Evolutionary conservation across 2,888 invertebrate species (phyloP), one percentile per base, ranked within the genome.

Genomic region (Caenorhabditis becei): DNA sequence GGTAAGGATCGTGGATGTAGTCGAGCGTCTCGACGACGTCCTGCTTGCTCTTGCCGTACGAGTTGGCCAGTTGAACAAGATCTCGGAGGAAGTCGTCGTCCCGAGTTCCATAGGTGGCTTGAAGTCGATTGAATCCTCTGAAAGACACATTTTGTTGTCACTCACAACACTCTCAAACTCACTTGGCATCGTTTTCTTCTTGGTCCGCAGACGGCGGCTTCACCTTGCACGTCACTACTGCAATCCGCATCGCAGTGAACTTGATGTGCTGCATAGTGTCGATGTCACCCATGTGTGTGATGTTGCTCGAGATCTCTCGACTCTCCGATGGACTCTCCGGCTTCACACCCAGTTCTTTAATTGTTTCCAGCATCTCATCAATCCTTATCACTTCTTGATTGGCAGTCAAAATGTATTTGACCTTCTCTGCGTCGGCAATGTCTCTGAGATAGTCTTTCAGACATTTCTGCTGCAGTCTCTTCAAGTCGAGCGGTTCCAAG

Each of bases 231-330:
- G 90, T 90, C 18, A 90, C 90, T 2, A 90, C 90, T 10, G 90
- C 90, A 53, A 90, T 90, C 41, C 90, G 78, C 90, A 90, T 89
- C 11, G 90, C 89, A 18, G 90, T 90, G 78, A 90, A 90, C 49
- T 83, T 84, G 53, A 89, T 89, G 61, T 87, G 86, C 61, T 89
- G 89, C 89, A 89, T 89, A 20, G 87, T 86, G 35, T 89, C 89
- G 63, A 90, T 88, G 66, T 90, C 90, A 24, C 90, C 90, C 44
- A 86, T 84, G 63, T 90, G 90, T 8, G 88, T 90, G 41, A 88
- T 85, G 74, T 87, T 87, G 56, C 83, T 83, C 18, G 86, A 86
- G 61, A 87, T 87, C 35, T 84, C 83, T 35, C 86, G 58, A 41
- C 83, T 82, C 44, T 82, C 81, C 7, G 66, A 65, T 20, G 65